Evolutionary conservation across 2,797 vertebrate species (phyloP).

Genomic region (Ctenopoma multispine): DNA sequence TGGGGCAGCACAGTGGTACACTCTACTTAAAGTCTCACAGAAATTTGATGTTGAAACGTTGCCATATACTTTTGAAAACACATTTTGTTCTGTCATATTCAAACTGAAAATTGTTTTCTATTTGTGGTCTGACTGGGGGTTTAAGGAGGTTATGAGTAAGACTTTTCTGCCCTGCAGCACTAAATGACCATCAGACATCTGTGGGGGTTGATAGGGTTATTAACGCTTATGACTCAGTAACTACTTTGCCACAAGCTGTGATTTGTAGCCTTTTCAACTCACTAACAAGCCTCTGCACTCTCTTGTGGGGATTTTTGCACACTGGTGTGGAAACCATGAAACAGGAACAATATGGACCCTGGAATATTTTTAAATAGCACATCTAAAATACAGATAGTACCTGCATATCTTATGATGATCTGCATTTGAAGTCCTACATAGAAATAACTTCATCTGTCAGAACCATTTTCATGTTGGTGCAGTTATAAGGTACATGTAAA

Average conservation of each 20-base stretch:
- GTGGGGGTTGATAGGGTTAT: slow-evolving; percentile 23
- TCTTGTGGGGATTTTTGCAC: neutral
- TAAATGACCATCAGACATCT: slow-evolving; percentile 20
- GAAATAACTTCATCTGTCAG: neutral
- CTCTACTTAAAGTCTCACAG: neutral
- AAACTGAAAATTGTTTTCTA: neutral
- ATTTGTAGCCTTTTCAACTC: slow-evolving; percentile 14
- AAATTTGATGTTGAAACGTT: neutral
- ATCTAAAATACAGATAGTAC: neutral
- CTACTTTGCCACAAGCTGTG: slow-evolving; percentile 14
- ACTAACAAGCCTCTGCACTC: neutral
- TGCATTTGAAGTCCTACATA: neutral
- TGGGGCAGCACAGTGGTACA: neutral
- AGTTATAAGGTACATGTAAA: slow-evolving; percentile 3
- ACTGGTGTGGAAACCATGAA: neutral
- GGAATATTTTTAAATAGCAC: neutral
- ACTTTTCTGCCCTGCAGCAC: slow-evolving; percentile 11
- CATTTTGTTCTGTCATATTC: neutral
- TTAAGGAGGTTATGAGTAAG: slow-evolving; percentile 22
- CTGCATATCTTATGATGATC: neutral
- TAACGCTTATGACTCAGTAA: slow-evolving; percentile 23
- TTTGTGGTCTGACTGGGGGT: slow-evolving; percentile 15
- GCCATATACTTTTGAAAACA: neutral
- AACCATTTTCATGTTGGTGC: neutral
- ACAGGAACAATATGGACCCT: neutral